Conservation (phyloP, 2,888 invertebrate genomes). For the Reticulitermes lucifugus region DNA sequence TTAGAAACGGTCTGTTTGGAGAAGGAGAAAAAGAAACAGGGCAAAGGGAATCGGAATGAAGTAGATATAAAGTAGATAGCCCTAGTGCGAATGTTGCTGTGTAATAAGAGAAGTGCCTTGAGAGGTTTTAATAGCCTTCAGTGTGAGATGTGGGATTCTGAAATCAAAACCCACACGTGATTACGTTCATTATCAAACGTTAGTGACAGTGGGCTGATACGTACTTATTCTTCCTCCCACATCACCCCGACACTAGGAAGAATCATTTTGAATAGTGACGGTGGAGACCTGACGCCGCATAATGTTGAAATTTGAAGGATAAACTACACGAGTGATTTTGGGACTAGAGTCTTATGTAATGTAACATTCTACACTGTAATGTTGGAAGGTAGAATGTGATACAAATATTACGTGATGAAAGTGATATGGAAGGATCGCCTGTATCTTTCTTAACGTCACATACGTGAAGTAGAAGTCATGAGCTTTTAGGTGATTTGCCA, state of each 20-base stretch:
- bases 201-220: background rate
- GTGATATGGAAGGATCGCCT: background rate
- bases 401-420: background rate
- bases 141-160: background rate
- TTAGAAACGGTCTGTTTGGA: too few species aligned
- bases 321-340: background rate
- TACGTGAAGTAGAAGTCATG: background rate
- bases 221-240: background rate
- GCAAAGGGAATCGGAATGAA: too few species aligned
- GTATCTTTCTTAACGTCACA: background rate
- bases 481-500: background rate
- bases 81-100: background rate
- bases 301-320: background rate
- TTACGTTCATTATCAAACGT: background rate
- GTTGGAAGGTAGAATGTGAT: background rate
- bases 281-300: background rate
- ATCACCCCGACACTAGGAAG: background rate
- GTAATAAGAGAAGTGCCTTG: background rate
- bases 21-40: too few species aligned
- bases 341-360: background rate
- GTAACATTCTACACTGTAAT: background rate
- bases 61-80: too few species aligned
- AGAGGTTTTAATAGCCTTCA: background rate
- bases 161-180: background rate
- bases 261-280: background rate